phyloP scores from a whole-genome alignment of 2,113 vertebrate species.

The Callithrix jacchus region DNA sequence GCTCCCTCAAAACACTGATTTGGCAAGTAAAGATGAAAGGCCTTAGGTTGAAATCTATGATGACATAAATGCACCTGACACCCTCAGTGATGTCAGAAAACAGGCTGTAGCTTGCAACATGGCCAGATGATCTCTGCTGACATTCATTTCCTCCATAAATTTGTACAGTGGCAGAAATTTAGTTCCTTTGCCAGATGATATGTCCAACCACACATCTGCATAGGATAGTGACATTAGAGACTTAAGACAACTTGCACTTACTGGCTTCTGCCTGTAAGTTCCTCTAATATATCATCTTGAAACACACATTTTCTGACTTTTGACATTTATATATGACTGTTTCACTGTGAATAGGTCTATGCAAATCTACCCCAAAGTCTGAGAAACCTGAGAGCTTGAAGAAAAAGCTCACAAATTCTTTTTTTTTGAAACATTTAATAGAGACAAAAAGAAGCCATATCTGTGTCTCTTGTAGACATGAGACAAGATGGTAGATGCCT shows the following conservation, averaged over 20 bases:
- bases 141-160: neutral
- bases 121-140: neutral
- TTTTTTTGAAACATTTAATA: no score
- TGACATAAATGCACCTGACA: neutral
- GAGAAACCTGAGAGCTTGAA: no score
- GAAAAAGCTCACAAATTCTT: no score
- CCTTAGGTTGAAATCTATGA: neutral
- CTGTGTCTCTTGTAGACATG: no score
- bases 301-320: neutral
- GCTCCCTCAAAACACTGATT: neutral
- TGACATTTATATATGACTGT: neutral
- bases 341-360: no score
- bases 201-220: neutral
- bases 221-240: neutral
- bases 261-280: neutral
- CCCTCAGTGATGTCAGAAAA: neutral
- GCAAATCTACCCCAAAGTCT: no score
- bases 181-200: neutral
- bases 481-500: no score
- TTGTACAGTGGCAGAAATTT: neutral
- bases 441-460: no score
- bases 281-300: neutral
- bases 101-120: rapidly evolving
- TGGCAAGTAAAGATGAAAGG: neutral
- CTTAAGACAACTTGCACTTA: neutral